Evolutionary conservation across 2,113 vertebrate species (phyloP).

Genomic region (Heteronetta atricapilla): DNA sequence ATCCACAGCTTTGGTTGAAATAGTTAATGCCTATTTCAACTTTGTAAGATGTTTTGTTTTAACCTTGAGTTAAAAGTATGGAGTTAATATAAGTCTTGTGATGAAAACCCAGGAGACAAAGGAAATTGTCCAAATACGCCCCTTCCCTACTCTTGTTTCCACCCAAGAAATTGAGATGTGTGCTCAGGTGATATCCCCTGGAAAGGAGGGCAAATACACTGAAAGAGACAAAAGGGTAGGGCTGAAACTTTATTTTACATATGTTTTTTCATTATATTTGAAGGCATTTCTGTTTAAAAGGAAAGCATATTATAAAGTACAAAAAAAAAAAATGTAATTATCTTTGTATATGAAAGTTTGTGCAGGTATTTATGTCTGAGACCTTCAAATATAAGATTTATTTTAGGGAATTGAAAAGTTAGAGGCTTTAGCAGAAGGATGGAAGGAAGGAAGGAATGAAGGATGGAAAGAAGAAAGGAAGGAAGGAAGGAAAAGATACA

Average conservation of each 20-base stretch:
- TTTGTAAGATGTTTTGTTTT: background rate
- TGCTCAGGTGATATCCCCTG: background rate
- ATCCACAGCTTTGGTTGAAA: background rate
- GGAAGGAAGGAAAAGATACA: background rate
- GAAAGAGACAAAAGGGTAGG: background rate
- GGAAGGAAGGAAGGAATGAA: no score
- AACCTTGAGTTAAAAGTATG: background rate
- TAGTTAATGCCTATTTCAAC: background rate
- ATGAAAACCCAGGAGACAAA: background rate
- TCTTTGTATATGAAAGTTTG: background rate
- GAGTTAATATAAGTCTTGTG: background rate
- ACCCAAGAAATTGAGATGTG: background rate
- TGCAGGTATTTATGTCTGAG: background rate
- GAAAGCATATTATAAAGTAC: background rate
- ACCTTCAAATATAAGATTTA: background rate
- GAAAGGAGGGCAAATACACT: background rate
- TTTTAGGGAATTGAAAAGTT: background rate
- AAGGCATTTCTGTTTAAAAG: background rate
- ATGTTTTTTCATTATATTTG: background rate
- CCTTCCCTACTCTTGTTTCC: background rate
- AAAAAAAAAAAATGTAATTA: background rate
- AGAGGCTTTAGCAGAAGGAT: background rate
- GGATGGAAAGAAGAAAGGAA: background rate
- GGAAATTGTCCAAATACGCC: accelerated
- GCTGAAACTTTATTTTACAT: background rate